Conservation (phyloP, 1,140 invertebrate species). For the Drosophila sucinea region DNA sequence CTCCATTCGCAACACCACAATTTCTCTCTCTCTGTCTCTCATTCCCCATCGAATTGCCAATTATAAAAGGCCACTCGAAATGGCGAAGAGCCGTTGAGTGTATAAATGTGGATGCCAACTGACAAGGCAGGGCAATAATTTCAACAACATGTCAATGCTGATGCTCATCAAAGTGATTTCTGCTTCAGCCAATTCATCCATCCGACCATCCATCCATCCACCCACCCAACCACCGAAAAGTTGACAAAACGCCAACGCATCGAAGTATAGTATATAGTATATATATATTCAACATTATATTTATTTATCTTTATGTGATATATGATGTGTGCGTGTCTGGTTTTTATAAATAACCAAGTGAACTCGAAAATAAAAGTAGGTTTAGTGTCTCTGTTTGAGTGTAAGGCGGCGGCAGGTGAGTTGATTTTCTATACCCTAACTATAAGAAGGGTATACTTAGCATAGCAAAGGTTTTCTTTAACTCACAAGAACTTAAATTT, state of each 20-base stretch:
- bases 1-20: slow-evolving; percentile 21
- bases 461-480: not conserved
- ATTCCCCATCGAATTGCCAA: slow-evolving; percentile 47
- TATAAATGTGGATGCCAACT: slow-evolving; percentile 70
- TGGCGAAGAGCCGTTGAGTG: slow-evolving; percentile 48
- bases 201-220: slow-evolving; percentile 3
- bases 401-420: slow-evolving; percentile 69
- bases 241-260: slow-evolving; percentile 74
- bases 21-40: not conserved
- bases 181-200: slow-evolving; percentile 30
- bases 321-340: slow-evolving; percentile 66
- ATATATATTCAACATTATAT: slow-evolving; percentile 19
- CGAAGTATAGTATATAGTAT: slow-evolving; percentile 22
- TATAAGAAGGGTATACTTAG: not conserved
- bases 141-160: slow-evolving; percentile 74
- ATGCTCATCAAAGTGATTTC: slow-evolving; percentile 78
- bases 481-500: no score
- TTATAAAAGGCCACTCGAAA: slow-evolving; percentile 63
- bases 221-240: slow-evolving; percentile 24
- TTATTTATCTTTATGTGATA: slow-evolving; percentile 19
- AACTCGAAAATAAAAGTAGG: slow-evolving; percentile 66
- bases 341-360: slow-evolving; percentile 73
- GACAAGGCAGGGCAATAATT: slow-evolving; percentile 76
- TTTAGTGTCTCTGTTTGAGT: slow-evolving; percentile 36
- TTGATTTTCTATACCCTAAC: slow-evolving; percentile 29